Conservation (phyloP, 2,113 vertebrate species). For the Pluvianellus socialis region DNA sequence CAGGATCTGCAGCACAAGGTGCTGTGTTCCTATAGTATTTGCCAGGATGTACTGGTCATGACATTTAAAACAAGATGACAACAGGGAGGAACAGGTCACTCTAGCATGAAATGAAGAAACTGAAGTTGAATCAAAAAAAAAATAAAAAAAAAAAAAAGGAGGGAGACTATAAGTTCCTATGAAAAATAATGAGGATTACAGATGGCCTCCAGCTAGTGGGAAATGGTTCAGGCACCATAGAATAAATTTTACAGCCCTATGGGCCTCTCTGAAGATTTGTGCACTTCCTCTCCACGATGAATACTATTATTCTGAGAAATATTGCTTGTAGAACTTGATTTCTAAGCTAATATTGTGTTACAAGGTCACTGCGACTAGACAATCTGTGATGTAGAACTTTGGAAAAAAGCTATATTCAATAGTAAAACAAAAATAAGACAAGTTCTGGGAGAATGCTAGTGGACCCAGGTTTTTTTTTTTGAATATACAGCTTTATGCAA, state of each 20-base stretch:
- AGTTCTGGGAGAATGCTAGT: neutral
- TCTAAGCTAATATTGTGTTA: neutral
- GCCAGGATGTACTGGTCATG: neutral
- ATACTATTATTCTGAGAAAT: neutral
- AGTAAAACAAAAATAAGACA: neutral
- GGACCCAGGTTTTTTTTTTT: neutral
- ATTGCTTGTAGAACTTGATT: neutral
- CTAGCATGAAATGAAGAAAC: neutral
- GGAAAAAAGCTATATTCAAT: neutral
- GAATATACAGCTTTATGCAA: neutral
- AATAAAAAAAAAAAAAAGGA: neutral
- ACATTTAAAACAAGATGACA: neutral
- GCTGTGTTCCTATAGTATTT: neutral
- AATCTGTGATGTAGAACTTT: neutral
- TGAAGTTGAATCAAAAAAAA: neutral
- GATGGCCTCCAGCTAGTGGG: neutral
- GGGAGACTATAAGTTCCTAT: neutral
- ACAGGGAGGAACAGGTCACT: neutral
- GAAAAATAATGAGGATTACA: neutral
- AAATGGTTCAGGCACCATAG: neutral
- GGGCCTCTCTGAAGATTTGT: neutral
- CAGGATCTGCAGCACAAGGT: neutral
- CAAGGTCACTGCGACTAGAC: neutral
- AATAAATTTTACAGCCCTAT: neutral
- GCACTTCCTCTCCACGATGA: neutral